Evolutionary conservation across 1,140 invertebrate species (phyloP).

Genomic region (Drosophila tani): DNA sequence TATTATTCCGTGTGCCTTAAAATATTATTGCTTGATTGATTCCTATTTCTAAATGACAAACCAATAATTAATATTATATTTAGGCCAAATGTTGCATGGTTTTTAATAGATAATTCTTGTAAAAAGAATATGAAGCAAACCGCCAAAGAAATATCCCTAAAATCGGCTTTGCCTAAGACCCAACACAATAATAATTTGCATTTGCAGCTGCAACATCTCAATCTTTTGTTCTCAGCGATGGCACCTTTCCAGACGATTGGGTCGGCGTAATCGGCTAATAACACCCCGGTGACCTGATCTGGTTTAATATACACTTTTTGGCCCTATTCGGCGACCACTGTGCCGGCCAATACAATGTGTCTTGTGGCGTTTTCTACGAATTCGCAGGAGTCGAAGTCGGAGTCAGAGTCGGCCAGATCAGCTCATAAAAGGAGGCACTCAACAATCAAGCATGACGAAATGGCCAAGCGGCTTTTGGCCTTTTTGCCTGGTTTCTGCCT

Average conservation of each 20-base stretch:
- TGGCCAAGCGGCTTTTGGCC: constrained; percentile 70
- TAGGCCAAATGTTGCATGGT: not conserved
- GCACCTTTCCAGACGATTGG: constrained; percentile 12
- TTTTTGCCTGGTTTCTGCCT: constrained; percentile 16
- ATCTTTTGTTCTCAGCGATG: constrained; percentile 25
- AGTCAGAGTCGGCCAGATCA: constrained; percentile 31
- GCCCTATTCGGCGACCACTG: constrained; percentile 49
- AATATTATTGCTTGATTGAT: too few relatives aligned
- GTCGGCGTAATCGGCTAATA: constrained; percentile 41
- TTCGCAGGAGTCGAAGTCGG: constrained; percentile 46
- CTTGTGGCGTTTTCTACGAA: constrained; percentile 66
- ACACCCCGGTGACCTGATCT: constrained; percentile 27
- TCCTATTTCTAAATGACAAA: too few relatives aligned
- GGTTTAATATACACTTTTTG: constrained; percentile 4
- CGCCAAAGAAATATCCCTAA: not conserved
- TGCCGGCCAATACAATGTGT: constrained; percentile 37
- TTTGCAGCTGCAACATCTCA: constrained; percentile 18
- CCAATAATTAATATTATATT: too few relatives aligned
- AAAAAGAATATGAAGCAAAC: not conserved
- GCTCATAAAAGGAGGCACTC: constrained; percentile 76
- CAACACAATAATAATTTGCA: constrained; percentile 9
- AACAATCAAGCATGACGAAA: constrained; percentile 79
- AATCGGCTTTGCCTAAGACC: not conserved
- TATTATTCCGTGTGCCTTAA: too few relatives aligned
- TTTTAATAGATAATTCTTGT: not conserved